These are phyloP conservation scores for Hyposoter dolosus DNA, from an alignment of 2,888 invertebrate species.

Conservation along the genomic window DNA sequence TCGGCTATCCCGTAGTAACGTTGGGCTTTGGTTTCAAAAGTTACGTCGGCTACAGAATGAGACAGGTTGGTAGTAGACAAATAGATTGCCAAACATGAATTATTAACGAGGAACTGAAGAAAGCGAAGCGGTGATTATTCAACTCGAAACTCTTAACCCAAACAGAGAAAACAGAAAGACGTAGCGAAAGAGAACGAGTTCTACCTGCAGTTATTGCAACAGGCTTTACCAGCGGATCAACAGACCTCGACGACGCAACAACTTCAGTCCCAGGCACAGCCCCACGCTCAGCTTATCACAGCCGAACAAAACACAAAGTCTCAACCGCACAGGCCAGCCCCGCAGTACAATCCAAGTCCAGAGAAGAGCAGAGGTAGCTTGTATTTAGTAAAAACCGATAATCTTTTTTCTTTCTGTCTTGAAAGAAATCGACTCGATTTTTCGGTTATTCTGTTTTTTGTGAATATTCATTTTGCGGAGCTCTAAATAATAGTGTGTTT, in stretches of 20 bases:
- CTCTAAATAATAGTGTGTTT: neutral
- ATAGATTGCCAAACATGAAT: neutral
- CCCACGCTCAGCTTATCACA: constrained; percentile 78
- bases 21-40: constrained; percentile 98
- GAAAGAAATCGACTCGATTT: neutral
- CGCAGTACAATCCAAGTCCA: constrained; percentile 84
- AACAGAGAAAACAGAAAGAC: constrained; percentile 95
- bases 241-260: constrained; percentile 81
- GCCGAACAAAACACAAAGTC: constrained; percentile 82
- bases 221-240: constrained; percentile 93
- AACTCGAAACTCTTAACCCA: constrained; percentile 52
- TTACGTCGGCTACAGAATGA: constrained; percentile 95
- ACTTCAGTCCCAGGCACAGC: constrained; percentile 80
- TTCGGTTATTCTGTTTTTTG: neutral
- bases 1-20: constrained; percentile 97
- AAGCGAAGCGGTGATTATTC: neutral
- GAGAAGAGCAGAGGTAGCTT: constrained; percentile 85
- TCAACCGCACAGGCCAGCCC: constrained; percentile 81
- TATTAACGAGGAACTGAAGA: neutral
- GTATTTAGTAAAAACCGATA: constrained; percentile 77
- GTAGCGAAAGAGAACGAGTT: constrained; percentile 98
- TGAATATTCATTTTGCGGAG: neutral
- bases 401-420: neutral
- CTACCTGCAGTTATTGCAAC: constrained; percentile 95
- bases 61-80: constrained; percentile 86